Evolutionary conservation across 2,113 vertebrate genomes (phyloP).

Genomic region (Rynchops niger): DNA sequence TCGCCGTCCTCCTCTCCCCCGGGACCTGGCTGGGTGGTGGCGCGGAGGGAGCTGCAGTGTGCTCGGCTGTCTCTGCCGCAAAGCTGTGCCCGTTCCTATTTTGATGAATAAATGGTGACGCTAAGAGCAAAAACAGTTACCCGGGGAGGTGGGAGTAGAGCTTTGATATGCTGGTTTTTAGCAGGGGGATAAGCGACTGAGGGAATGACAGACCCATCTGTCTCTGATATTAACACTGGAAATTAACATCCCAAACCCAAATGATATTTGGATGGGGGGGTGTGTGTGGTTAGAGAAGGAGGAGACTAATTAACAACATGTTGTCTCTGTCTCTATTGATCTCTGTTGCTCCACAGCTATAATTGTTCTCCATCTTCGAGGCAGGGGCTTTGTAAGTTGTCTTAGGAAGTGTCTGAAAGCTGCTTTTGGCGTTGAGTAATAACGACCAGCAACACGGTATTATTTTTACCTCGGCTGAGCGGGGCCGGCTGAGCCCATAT

Average conservation of each 20-base stretch:
- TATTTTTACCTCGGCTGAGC: neutral
- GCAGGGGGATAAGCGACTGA: neutral
- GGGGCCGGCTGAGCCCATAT: conserved; percentile 18
- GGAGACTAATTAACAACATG: neutral
- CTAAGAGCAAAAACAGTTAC: neutral
- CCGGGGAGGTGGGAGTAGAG: neutral
- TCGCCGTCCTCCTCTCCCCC: neutral
- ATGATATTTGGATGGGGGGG: too few relatives aligned
- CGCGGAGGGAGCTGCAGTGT: neutral
- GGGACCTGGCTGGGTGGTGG: neutral
- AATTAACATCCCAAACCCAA: neutral
- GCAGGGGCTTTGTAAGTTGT: neutral
- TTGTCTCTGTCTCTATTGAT: neutral
- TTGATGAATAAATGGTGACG: neutral
- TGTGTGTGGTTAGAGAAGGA: too few relatives aligned
- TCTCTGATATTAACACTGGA: neutral
- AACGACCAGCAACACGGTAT: neutral
- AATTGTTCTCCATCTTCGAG: neutral
- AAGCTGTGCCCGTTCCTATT: neutral
- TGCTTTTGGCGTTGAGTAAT: neutral
- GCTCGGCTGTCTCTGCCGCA: neutral
- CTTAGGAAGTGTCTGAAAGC: neutral
- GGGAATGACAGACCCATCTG: neutral
- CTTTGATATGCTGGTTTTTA: neutral
- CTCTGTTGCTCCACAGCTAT: neutral